A percentile compares a stretch with the other conserved stretches of the same genome.
These are phyloP conservation scores for Cyaniris semiargus DNA, from an alignment of 2,888 invertebrate species.

Conservation along the genomic window DNA sequence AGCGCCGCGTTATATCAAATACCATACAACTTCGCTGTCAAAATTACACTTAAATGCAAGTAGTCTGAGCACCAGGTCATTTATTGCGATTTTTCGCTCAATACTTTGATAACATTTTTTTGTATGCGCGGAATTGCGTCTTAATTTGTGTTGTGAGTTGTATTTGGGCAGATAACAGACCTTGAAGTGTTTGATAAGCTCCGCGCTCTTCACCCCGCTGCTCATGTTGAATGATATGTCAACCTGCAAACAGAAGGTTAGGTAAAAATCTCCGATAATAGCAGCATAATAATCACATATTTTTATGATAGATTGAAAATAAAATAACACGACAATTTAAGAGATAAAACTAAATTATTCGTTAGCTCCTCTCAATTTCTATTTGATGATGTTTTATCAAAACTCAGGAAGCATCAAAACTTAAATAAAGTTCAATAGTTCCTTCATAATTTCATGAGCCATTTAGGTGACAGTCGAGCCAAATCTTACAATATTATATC, in stretches of 20 bases:
- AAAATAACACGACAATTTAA: too few relatives aligned
- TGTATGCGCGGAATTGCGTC: background rate
- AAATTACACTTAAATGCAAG: too few relatives aligned
- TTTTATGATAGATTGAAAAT: too few relatives aligned
- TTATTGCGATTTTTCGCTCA: background rate
- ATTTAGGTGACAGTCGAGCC: background rate
- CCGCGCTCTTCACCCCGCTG: conserved; percentile 97
- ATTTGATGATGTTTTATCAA: too few relatives aligned
- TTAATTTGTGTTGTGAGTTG: background rate
- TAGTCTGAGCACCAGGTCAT: background rate
- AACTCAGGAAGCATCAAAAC: too few relatives aligned
- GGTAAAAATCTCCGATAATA: background rate
- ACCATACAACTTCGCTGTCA: too few relatives aligned
- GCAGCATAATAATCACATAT: too few relatives aligned
- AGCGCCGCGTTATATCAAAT: too few relatives aligned
- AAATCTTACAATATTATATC: background rate
- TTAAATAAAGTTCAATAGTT: too few relatives aligned
- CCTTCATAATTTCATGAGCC: background rate
- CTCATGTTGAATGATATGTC: conserved; percentile 99
- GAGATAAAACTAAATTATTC: too few relatives aligned
- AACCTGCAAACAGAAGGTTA: conserved; percentile 64
- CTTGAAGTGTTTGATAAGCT: conserved; percentile 95
- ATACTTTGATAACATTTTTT: background rate
- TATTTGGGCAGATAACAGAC: conserved; percentile 48
- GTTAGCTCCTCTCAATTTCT: too few relatives aligned